Evolutionary conservation across 2,888 invertebrate species (phyloP).

Genomic region (Brachyptera risi): DNA sequence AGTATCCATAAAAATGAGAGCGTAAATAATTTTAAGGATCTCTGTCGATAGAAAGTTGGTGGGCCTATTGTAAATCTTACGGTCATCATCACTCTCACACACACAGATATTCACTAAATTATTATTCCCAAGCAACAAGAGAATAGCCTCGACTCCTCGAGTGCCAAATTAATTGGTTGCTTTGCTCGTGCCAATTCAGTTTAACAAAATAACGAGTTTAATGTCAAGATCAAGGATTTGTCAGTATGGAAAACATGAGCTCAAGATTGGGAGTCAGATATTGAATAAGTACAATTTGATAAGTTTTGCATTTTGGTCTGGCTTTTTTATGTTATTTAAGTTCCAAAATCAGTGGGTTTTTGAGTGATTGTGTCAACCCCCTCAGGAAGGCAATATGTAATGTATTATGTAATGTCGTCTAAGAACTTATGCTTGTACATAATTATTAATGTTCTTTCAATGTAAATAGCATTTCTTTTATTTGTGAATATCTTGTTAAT

Average conservation of each 20-base stretch:
- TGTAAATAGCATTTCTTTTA: conserved; percentile 1
- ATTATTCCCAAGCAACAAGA: too few species aligned
- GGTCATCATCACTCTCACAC: too few species aligned
- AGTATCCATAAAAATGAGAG: not conserved
- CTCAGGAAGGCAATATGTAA: conserved; percentile 29
- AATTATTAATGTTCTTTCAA: conserved; percentile 15
- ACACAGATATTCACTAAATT: too few species aligned
- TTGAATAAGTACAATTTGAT: too few species aligned
- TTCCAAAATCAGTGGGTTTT: conserved; percentile 6
- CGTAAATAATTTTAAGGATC: not conserved
- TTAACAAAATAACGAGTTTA: too few species aligned
- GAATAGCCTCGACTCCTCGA: too few species aligned
- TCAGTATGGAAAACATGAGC: too few species aligned
- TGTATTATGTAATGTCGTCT: conserved; percentile 16
- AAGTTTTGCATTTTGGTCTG: conserved; percentile 24
- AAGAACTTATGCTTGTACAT: conserved; percentile 26
- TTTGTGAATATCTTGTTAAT: not conserved
- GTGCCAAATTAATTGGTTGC: too few species aligned
- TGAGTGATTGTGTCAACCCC: conserved; percentile 15
- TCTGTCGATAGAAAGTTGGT: not conserved
- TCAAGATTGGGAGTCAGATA: too few species aligned
- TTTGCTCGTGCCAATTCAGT: too few species aligned
- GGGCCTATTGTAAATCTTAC: not conserved
- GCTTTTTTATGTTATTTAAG: not conserved
- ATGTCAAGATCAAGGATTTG: too few species aligned